A percentile compares a stretch with the other conserved stretches of the same genome.
Conservation (phyloP, 1,140 invertebrate species). For the Aphaenogaster ashmeadi region DNA sequence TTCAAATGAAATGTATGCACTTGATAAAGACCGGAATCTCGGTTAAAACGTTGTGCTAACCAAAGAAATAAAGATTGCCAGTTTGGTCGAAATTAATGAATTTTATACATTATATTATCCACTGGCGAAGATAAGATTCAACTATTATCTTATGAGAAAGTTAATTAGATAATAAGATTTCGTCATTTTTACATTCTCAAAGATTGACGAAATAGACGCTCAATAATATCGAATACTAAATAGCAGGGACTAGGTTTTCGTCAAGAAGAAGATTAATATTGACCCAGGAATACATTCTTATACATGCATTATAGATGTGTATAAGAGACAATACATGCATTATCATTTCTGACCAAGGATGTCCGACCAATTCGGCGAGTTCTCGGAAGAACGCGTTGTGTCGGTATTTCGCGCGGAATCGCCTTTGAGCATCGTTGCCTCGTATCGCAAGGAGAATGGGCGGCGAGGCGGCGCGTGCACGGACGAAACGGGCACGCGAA, state of each 20-base stretch:
- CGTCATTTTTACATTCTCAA: not conserved
- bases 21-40: no score
- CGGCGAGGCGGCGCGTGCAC: conserved; percentile 53
- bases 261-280: conserved; percentile 39
- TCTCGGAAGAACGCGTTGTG: not conserved
- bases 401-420: conserved; percentile 30
- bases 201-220: not conserved
- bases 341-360: conserved; percentile 17
- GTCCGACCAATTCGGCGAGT: not conserved
- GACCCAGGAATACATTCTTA: not conserved
- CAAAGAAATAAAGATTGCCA: no score
- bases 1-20: no score
- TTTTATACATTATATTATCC: no score
- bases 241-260: not conserved
- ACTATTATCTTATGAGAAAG: no score
- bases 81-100: no score
- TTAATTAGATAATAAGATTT: conserved; percentile 5
- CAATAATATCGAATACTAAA: not conserved
- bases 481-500: conserved; percentile 54
- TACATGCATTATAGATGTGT: conserved; percentile 14
- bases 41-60: no score
- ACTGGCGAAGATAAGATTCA: no score
- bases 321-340: no score
- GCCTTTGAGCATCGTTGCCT: conserved; percentile 31
- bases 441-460: conserved; percentile 36